Evolutionary conservation across 2,888 invertebrate genomes (phyloP), one percentile per base, ranked within the genome.

Genomic region (Papilio demoleus): DNA sequence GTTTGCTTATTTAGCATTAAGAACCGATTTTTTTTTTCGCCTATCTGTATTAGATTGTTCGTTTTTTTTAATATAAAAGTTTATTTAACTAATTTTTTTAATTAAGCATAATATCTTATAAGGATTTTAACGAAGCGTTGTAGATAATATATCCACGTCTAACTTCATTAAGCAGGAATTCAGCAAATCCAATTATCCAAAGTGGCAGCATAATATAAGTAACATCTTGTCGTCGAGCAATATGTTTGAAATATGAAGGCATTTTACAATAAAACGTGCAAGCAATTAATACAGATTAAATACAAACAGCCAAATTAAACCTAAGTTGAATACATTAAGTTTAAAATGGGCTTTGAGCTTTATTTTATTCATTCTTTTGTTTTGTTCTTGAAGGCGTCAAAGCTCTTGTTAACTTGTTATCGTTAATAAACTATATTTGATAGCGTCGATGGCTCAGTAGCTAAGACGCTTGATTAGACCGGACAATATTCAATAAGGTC

Each of bases 201-300:
- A 58, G n/a, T 58, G 58, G n/a, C 34, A n/a, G 24, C 36, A 36
- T 19, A 34, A 14, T 8, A 12, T 36, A 58, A 58, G 36, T 58
- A 58, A 58, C 56, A 58, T 36, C 17, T 17, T 34, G 1, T 11
- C 58, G 17, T 17, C 17, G 34, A 58, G 36, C 12, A 19, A 5
- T 34, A 8, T 56, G 6, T 36, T 19, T 58, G 36, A 58, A 58
- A 58, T 58, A 58, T 36, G 58, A 58, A 58, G 36, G 58, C 58
- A 34, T 19, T 58, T 58, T 36, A 53, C 34, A 19, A 31, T 19
- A 4, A 19, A 36, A 58, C 58, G 58, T 36, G 58, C 12, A 9
- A 19, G 19, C 36, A 58, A 58, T 58, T 58, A 58, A 1, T n/a
- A 19, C 34, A 19, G 27, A 27, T 53, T 27, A n/a, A 8, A 53